A percentile compares a stretch with the other conserved stretches of the same genome.
Evolutionary conservation across 2,113 vertebrate genomes (phyloP).

Genomic region (Sinocyclocheilus maitianheensis): DNA sequence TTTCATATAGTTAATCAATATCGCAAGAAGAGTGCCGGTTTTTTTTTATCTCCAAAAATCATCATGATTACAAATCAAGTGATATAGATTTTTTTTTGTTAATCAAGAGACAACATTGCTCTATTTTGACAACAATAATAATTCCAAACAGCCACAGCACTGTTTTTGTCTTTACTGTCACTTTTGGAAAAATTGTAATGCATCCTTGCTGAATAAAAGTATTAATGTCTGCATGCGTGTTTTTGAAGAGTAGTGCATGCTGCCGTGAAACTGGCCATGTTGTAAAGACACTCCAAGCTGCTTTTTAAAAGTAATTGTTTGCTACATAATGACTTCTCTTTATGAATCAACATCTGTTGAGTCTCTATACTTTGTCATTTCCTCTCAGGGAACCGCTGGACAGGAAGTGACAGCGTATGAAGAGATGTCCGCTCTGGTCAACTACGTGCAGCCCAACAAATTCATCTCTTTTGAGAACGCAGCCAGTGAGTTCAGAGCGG

Average conservation of each 20-base stretch:
- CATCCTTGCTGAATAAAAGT: background rate
- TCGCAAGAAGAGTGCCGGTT: too few species aligned
- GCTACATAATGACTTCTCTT: too few species aligned
- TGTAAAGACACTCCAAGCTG: too few species aligned
- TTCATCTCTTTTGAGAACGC: slow-evolving; percentile 90
- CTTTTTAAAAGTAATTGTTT: background rate
- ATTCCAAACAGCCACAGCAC: too few species aligned
- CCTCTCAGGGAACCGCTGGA: slow-evolving; percentile 90
- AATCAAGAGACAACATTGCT: too few species aligned
- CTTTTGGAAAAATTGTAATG: too few species aligned
- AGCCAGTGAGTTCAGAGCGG: slow-evolving; percentile 65
- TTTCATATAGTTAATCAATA: too few species aligned
- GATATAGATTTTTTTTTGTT: too few species aligned
- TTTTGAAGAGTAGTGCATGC: background rate
- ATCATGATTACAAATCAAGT: too few species aligned
- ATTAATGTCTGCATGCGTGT: background rate
- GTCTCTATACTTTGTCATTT: background rate
- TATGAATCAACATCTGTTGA: background rate
- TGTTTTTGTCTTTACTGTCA: too few species aligned
- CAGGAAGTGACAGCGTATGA: slow-evolving; percentile 93
- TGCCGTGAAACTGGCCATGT: background rate
- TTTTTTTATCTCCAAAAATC: too few species aligned
- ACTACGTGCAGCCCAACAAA: slow-evolving; percentile 96
- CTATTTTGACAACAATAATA: too few species aligned
- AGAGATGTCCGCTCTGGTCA: slow-evolving; percentile 96